These are phyloP conservation scores for Entomobrya proxima DNA, from an alignment of 2,888 invertebrate genomes.

Conservation along the genomic window DNA sequence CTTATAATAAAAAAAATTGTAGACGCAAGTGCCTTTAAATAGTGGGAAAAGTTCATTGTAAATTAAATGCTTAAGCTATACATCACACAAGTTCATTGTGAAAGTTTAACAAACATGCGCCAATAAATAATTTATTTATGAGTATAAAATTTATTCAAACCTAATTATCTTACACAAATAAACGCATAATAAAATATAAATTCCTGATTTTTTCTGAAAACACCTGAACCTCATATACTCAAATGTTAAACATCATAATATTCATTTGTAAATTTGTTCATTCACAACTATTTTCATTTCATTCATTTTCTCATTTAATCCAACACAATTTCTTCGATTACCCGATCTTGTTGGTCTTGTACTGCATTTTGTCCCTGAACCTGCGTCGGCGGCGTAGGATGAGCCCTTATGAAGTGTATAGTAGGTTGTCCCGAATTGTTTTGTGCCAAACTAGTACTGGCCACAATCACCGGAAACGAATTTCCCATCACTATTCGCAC, in stretches of 20 bases:
- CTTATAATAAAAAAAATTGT: too few species aligned
- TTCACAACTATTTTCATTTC: background rate
- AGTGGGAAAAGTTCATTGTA: background rate
- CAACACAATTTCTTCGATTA: constrained; percentile 56
- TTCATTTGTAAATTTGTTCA: background rate
- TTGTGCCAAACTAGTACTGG: constrained; percentile 50
- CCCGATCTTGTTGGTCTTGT: too few species aligned
- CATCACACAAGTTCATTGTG: background rate
- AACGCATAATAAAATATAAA: background rate
- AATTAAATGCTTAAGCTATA: background rate
- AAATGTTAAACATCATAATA: background rate
- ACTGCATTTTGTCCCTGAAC: background rate
- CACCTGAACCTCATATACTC: background rate
- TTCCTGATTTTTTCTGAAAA: too few species aligned
- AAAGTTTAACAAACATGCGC: background rate
- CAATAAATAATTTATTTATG: constrained; percentile 7
- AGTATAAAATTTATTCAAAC: background rate
- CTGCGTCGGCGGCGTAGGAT: background rate
- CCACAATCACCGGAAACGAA: constrained; percentile 50
- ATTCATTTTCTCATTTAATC: constrained; percentile 23
- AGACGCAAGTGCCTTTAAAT: constrained; percentile 9
- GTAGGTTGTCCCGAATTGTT: background rate
- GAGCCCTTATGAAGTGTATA: background rate
- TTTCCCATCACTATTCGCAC: background rate
- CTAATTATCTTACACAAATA: background rate